phyloP scores from a whole-genome alignment of 2,888 invertebrate species.

The Perdita meconis region DNA sequence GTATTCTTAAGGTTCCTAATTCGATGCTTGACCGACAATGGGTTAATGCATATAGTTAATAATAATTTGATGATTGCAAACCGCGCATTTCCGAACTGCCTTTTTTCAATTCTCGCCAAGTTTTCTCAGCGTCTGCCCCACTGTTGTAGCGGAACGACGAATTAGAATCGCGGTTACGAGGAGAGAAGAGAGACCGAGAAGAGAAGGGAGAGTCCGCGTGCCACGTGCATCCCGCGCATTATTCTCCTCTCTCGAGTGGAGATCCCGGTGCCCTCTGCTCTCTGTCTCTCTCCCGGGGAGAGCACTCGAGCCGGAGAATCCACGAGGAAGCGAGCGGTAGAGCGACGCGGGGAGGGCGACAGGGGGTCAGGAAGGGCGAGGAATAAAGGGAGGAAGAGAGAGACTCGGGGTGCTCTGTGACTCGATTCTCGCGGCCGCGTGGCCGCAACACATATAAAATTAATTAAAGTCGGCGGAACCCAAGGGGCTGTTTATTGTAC shows the following conservation, averaged over 20 bases:
- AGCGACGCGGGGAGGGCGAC: conserved; percentile 9
- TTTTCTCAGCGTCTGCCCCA: no score
- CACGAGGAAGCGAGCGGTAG: conserved; percentile 36
- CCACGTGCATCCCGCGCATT: conserved; percentile 79
- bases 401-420: conserved; percentile 65
- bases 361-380: conserved; percentile 10
- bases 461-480: conserved; percentile 81
- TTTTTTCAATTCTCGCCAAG: no score
- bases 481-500: conserved; percentile 72
- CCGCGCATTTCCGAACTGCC: no score
- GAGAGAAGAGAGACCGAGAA: conserved; percentile 5
- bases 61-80: no score
- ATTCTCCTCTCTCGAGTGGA: conserved; percentile 77
- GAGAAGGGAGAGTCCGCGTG: conserved; percentile 51
- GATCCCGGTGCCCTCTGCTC: conserved; percentile 39
- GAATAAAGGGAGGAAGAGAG: conserved; percentile 44
- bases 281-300: conserved; percentile 24
- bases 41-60: no score
- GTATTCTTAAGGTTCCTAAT: no score
- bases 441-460: conserved; percentile 78
- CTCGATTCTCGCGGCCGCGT: conserved; percentile 72
- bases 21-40: no score
- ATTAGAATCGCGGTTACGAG: conserved; percentile 56
- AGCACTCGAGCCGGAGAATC: conserved; percentile 27
- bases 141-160: conserved; percentile 48